These are phyloP conservation scores for Papilio demoleus DNA, from an alignment of 2,888 invertebrate species.

Conservation along the genomic window DNA sequence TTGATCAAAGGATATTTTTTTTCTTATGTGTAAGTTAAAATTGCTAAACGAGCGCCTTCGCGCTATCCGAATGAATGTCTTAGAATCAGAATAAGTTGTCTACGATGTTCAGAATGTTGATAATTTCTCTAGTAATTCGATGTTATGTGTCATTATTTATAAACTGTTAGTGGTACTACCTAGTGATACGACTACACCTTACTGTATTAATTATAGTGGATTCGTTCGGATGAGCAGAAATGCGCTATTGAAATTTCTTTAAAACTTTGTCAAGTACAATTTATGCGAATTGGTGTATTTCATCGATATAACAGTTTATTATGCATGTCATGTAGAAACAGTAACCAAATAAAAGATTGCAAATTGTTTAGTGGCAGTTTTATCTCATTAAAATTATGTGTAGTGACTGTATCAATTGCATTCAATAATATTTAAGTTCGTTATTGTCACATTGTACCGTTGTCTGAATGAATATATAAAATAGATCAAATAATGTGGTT, in stretches of 20 bases:
- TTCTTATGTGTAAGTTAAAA: conserved; percentile 45
- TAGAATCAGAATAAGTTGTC: conserved; percentile 31
- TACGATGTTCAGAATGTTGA: conserved; percentile 24
- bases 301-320: conserved; percentile 53
- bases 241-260: conserved; percentile 31
- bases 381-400: conserved; percentile 62
- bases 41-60: conserved; percentile 42
- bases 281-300: conserved; percentile 56
- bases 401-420: conserved; percentile 73
- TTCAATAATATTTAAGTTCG: conserved; percentile 78
- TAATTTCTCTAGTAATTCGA: conserved; percentile 27
- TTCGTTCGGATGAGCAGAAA: conserved; percentile 40
- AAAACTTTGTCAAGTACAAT: conserved; percentile 58
- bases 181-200: conserved; percentile 12
- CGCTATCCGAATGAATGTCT: conserved; percentile 43
- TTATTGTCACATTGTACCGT: conserved; percentile 84
- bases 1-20: conserved; percentile 46
- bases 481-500: conserved; percentile 73
- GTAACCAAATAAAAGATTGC: conserved; percentile 55
- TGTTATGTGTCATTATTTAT: conserved; percentile 36
- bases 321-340: conserved; percentile 55
- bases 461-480: conserved; percentile 84
- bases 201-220: conserved; percentile 28
- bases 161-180: conserved; percentile 35
- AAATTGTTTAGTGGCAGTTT: conserved; percentile 62